Base-by-base conservation (phyloP, 2,113 vertebrate species). In the Helogale parvula region DNA sequence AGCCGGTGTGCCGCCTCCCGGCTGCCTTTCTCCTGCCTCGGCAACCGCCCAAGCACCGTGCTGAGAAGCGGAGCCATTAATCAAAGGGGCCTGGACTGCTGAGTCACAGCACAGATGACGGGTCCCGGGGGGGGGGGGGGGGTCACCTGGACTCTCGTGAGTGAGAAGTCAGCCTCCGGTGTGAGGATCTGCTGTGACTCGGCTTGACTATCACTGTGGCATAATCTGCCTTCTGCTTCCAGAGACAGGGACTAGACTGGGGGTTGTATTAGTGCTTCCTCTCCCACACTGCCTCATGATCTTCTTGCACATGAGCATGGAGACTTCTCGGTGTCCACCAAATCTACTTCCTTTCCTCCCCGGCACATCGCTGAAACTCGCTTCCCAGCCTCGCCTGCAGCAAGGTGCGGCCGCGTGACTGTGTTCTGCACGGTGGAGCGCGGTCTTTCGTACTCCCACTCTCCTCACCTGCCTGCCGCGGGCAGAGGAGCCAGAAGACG, bases 221-320 rank as follows among this genome's bases (percentile, higher is more conserved):
- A 54, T 4, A 14, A 12, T 68, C 47, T 14, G 31, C 7, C 45
- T 52, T 19, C 11, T 0, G 27, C 76, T 72, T 1, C 33, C 1
- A 5, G 17, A 3, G 41, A 15, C 17, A 5, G 72, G n/a, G 45
- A 15, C 8, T 8, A 1, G 45, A 15, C 8, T 8, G 1, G 4
- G 60, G 15, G 2, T 14, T 0, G 0, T 0, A 10, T 12, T 17
- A 6, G 5, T 3, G 14, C 19, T 29, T 10, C 16, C 5, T 13
- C 1, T 17, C 72, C 19, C 52, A 16, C 0, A 9, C 0, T 5
- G 86, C 6, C 12, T 4, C 5, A 5, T 0, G 3, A 54, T 2
- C 25, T 29, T 33, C 16, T 52, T 12, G 19, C n/a, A 31, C 5
- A 2, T 15, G 3, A 17, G 35, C 7, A 52, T 1, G 27, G 86